phyloP scores from a whole-genome alignment of 2,888 invertebrate genomes.

The Epinotia bilunana region DNA sequence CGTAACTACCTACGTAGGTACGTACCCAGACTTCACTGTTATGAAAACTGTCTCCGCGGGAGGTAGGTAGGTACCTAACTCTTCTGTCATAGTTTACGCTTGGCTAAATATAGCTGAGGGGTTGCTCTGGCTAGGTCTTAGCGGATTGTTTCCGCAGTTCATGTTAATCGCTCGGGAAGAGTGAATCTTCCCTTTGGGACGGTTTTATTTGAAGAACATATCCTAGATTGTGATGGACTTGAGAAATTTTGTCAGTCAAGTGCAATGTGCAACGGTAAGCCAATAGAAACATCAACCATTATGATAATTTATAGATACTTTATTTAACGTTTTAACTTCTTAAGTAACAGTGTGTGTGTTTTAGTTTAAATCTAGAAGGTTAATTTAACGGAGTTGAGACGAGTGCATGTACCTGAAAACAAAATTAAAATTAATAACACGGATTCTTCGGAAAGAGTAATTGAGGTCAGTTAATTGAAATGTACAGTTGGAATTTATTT shows the following conservation, averaged over 20 bases:
- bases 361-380: too few relatives aligned
- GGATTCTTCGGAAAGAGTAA: too few relatives aligned
- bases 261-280: conserved; percentile 3
- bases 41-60: neutral
- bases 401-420: too few relatives aligned
- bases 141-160: conserved; percentile 39
- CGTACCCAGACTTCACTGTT: neutral
- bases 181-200: conserved; percentile 19
- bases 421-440: too few relatives aligned
- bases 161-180: conserved; percentile 36
- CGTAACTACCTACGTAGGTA: too few relatives aligned
- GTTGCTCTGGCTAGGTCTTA: conserved; percentile 28
- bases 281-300: neutral
- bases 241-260: neutral
- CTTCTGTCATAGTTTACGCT: conserved; percentile 9
- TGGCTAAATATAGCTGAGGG: conserved; percentile 42
- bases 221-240: neutral
- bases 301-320: neutral
- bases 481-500: too few relatives aligned
- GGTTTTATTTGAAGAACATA: conserved; percentile 10
- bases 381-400: too few relatives aligned
- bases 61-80: neutral
- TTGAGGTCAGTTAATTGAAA: too few relatives aligned
- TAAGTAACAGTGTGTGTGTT: too few relatives aligned
- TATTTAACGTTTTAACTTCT: neutral